Conservation (phyloP, 1,140 invertebrate genomes). For the Psix sp. region DNA sequence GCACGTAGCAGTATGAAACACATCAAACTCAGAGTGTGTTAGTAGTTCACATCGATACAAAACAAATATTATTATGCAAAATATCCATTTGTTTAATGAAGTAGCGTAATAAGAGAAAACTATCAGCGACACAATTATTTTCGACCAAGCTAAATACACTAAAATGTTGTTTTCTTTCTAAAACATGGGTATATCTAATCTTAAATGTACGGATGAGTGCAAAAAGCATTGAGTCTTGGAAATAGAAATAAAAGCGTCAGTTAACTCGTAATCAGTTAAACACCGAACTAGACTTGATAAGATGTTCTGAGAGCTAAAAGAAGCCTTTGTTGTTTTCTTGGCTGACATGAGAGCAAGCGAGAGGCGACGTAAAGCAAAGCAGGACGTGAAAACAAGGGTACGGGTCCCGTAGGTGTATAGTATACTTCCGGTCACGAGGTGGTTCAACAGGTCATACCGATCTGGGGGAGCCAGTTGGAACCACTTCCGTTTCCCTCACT, state of each 20-base stretch:
- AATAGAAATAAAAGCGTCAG: constrained; percentile 16
- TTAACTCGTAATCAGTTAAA: constrained; percentile 63
- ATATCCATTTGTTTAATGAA: too few species aligned
- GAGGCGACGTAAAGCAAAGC: constrained; percentile 19
- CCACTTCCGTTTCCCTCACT: constrained; percentile 71
- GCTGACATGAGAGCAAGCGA: constrained; percentile 45
- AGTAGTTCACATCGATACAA: too few species aligned
- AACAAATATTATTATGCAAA: constrained; percentile 11
- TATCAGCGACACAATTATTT: too few species aligned
- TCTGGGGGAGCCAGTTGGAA: constrained; percentile 75
- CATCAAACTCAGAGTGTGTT: too few species aligned
- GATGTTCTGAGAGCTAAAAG: constrained; percentile 62
- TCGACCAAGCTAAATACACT: too few species aligned
- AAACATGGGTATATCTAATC: constrained; percentile 42
- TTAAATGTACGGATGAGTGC: constrained; percentile 10
- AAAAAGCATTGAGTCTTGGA: constrained; percentile 8
- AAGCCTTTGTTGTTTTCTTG: constrained; percentile 71
- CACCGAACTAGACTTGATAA: constrained; percentile 64
- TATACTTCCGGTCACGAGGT: constrained; percentile 77
- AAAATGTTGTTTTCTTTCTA: too few species aligned
- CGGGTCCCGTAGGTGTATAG: constrained; percentile 68
- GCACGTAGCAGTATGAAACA: too few species aligned
- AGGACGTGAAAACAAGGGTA: constrained; percentile 49
- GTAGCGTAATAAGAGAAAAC: too few species aligned
- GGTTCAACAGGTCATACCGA: constrained; percentile 77